Conservation (phyloP, 2,888 invertebrate species). For the Cerceris ruficornis region DNA sequence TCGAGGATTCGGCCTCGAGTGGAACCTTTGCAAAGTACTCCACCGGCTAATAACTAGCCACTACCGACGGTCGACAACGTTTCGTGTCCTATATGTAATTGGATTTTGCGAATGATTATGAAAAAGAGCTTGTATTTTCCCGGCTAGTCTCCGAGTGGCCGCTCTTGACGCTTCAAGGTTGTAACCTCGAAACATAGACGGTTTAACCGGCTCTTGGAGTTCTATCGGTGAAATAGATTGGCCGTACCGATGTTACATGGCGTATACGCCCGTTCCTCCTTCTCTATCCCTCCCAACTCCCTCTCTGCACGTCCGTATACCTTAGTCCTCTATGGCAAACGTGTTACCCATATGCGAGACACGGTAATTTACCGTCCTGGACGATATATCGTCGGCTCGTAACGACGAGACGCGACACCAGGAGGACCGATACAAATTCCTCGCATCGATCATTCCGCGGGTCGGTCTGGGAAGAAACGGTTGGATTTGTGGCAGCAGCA, state of each 20-base stretch:
- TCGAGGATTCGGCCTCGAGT: background rate
- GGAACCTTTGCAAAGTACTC: too few species aligned
- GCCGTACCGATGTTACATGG: slow-evolving; percentile 12
- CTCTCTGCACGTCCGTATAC: background rate
- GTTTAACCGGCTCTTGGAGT: slow-evolving; percentile 13
- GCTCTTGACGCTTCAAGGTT: slow-evolving; percentile 6
- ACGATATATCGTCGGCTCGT: slow-evolving; percentile 18
- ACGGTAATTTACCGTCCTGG: slow-evolving; percentile 14
- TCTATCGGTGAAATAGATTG: slow-evolving; percentile 23
- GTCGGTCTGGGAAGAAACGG: background rate
- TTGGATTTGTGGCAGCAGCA: background rate
- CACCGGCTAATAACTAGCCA: background rate
- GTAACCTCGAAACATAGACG: slow-evolving; percentile 4
- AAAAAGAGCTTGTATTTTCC: slow-evolving; percentile 42
- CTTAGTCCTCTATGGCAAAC: background rate
- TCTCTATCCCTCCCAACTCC: background rate
- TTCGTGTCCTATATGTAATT: slow-evolving; percentile 21
- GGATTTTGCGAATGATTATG: slow-evolving; percentile 51
- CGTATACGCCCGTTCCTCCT: background rate
- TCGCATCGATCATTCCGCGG: slow-evolving; percentile 15
- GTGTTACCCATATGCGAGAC: background rate
- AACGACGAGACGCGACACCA: slow-evolving; percentile 12
- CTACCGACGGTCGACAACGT: background rate
- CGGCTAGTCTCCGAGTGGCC: slow-evolving; percentile 25
- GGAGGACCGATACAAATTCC: slow-evolving; percentile 15